Evolutionary conservation across 2,888 invertebrate species (phyloP), one percentile per base, ranked within the genome.

Genomic region (Ectemnius lituratus): DNA sequence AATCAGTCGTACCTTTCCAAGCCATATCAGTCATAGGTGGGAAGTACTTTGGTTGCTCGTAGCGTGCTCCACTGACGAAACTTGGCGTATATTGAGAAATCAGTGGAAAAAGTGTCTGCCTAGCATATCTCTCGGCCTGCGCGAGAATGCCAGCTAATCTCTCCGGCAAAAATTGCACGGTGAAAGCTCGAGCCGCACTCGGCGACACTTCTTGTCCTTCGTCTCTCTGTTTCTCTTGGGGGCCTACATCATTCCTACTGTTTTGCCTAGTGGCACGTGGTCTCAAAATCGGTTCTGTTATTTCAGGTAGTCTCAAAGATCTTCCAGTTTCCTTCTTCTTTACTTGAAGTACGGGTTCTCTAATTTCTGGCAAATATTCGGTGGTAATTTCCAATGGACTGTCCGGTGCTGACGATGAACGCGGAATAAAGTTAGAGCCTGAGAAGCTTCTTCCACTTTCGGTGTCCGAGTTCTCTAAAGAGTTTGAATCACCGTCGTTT

Each of bases 81-180:
- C 94, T 94, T 0, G 96, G 96, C 0, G 96, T 95, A 89, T 96
- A 95, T 59, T 95, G 95, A 14, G 96, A 96, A 11, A 96, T 95
- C 5, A 96, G 89, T 0, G 96, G 96, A 66, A 96, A 89, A 1
- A 96, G 91, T 0, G 95, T 96, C 88, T 96, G 95, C 66, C 96
- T 92, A 0, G 96, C 96, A 88, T 96, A 96, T 62, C 94, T 93
- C 86, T 97, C 97, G 0, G 96, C 97, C 82, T 96, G 94, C 52
- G 96, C 95, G 61, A 97, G 93, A 89, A 97, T 94, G 4, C 95
- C 94, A 0, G 96, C 96, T 1, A 97, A 90, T 46, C 96, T 92
- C 78, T 96, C 95, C 0, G 97, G 97, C 58, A 97, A 91, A 85
- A 96, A 94, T 88, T 97, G 97, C 0, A 97, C 95, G 0, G 95